Evolutionary conservation across 1,140 invertebrate genomes (phyloP), one percentile per base, ranked within the genome.

Genomic region (Saxidomus purpurata): DNA sequence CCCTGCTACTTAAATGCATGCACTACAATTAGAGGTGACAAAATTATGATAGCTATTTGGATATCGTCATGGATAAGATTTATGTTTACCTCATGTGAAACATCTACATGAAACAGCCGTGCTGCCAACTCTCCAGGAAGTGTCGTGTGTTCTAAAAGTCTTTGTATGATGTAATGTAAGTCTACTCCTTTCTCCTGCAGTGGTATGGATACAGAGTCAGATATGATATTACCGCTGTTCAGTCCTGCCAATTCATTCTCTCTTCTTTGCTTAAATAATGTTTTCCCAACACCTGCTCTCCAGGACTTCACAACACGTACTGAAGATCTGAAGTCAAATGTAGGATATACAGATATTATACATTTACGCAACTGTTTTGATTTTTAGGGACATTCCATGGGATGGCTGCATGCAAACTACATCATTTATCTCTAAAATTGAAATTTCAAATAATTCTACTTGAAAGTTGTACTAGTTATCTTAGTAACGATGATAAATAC

Each of bases 271-370:
- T 92, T 91, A 77, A 91, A 91, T 38, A 95, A 87, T 28, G 92
- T 92, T 85, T 95, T 95, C 1, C 94, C 94, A 47, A 93, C 93
- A 49, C 94, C 94, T n/a, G 94, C 94, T 63, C 93, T 89, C 59
- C 88, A 83, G 0, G 94, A 95, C 82, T 92, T 93, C 0, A 95
- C 89, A 22, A 95, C 87, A 67, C 94, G 89, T 15, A 93, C 94
- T 63, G 82, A 90, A 22, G 90, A 93, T 13, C 93, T 71, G 25
- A 28, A 8, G 4, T n/a, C n/a, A n/a, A n/a, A n/a, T n/a, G n/a
- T n/a, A n/a, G n/a, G n/a, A n/a, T n/a, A n/a, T n/a, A n/a, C n/a
- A n/a, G n/a, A n/a, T n/a, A n/a, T n/a, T n/a, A n/a, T n/a, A n/a
- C n/a, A n/a, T n/a, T n/a, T n/a, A n/a, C n/a, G n/a, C n/a, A n/a